Evolutionary conservation across 2,797 vertebrate genomes (phyloP), one percentile per base, ranked within the genome.

Genomic region (Pseudotriccus pelzelni): DNA sequence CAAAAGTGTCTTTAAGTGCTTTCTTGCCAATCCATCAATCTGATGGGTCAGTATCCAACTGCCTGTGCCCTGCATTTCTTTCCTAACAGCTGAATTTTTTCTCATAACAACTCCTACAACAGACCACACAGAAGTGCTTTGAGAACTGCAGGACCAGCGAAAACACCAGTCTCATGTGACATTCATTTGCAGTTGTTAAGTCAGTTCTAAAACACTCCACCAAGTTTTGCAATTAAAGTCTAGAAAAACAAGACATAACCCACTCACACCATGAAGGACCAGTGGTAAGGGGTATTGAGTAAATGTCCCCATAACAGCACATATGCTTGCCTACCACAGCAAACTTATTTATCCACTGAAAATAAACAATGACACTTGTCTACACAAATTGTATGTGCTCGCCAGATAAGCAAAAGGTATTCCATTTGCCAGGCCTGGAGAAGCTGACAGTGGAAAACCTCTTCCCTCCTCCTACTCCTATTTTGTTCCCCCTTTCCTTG

Each of bases 61-160:
- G 28, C 6, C 56, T 67, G 39, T 36, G 37, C n/a, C 68, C 28
- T 44, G 44, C 20, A 27, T 64, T 74, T 84, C 58, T 60, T 63
- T 90, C 49, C 59, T 63, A 55, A 83, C 39, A 63, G 46, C 17
- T 55, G 10, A 87, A 44, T 63, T 43, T 68, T 74, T 84, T 41
- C 43, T 75, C 10, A 13, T 59, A 72, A 66, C 27, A 60, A 59
- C 37, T 64, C 43, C 37, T 53, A 46, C 62, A 41, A 63, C 0
- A 3, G 58, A 75, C 41, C 47, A 37, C 1, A 7, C 0, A 27
- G 39, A 77, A 83, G 28, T 5, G 16, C 53, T 37, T 34, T 56
- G 47, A 85, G 72, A 83, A 6, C 24, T 0, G 52, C 27, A 0
- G 0, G 58, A 68, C 39, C 37, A 55, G 52, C 0, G 0, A 62